Evolutionary conservation across 1,140 invertebrate genomes (phyloP), one percentile per base, ranked within the genome.

Genomic region (Microplitis mediator): DNA sequence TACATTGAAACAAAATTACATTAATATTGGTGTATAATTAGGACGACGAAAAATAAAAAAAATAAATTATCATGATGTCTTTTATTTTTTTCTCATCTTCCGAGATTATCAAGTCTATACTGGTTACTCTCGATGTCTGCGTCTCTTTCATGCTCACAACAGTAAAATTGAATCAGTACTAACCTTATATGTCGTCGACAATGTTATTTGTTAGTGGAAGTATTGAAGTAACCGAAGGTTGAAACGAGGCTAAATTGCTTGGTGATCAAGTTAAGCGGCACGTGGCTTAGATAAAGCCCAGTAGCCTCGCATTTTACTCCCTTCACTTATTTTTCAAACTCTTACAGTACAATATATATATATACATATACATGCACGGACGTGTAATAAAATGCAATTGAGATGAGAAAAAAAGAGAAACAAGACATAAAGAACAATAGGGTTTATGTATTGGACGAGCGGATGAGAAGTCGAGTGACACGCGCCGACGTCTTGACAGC

Each of bases 201-300:
- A 87, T 86, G 79, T 86, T 87, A 85, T 86, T 86, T 85, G 85
- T 86, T 85, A 85, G 84, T 78, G 78, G 81, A 82, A 85, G 84
- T 83, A 81, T 82, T 81, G 82, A 81, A 85, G 83, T 84, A 86
- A 84, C 81, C 81, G 78, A 80, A 85, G 83, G 80, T 86, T 87
- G 85, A 87, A 87, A 87, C 83, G 85, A 86, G 85, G 82, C 84
- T 84, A 87, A 85, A 87, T 87, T 87, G 86, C 76, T 79, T 83
- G 79, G 80, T 87, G 86, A 87, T 87, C 85, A 85, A 86, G 86
- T 87, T 87, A 87, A 87, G 84, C 80, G 84, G 81, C 84, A 87
- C 86, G 86, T 87, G 86, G 80, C 77, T 75, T 78, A 72, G 61
- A 51, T 14, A 66, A 69, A 64, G 16, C 58, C 32, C 52, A 31